Evolutionary conservation across 2,888 invertebrate species (phyloP).

Genomic region (Stictocephala bisonia): DNA sequence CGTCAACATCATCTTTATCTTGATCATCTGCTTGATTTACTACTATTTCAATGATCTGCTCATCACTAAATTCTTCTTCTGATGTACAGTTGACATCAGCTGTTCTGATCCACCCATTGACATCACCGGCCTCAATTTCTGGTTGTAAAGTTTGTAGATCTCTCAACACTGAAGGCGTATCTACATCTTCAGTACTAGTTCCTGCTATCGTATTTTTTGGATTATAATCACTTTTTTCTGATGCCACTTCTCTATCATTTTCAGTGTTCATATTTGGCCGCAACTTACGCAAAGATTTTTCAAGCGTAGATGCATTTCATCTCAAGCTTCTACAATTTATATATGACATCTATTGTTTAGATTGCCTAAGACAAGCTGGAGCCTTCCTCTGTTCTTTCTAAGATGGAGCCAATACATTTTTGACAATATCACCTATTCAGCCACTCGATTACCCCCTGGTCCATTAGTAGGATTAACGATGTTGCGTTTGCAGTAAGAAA

Average conservation of each 20-base stretch:
- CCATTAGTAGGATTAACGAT: slow-evolving; percentile 53
- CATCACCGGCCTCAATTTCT: slow-evolving; percentile 15
- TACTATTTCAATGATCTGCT: background rate
- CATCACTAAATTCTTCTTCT: background rate
- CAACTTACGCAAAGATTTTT: slow-evolving; percentile 40
- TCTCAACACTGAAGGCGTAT: slow-evolving; percentile 13
- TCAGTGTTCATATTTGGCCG: slow-evolving; percentile 31
- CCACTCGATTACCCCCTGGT: slow-evolving; percentile 46
- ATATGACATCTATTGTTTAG: slow-evolving; percentile 30
- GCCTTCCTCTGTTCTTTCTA: slow-evolving; percentile 11
- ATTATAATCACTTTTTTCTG: background rate
- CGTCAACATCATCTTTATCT: too few species aligned
- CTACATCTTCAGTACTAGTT: slow-evolving; percentile 23
- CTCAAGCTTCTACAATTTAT: slow-evolving; percentile 41
- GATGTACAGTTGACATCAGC: slow-evolving; percentile 16
- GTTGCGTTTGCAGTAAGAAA: slow-evolving; percentile 56
- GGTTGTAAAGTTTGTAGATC: slow-evolving; percentile 20
- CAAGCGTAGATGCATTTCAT: slow-evolving; percentile 40
- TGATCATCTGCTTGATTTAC: too few species aligned
- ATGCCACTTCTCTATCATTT: background rate
- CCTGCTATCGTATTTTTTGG: background rate
- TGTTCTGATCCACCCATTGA: slow-evolving; percentile 5
- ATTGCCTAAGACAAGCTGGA: slow-evolving; percentile 35
- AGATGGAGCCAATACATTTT: slow-evolving; percentile 48
- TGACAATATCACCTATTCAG: slow-evolving; percentile 55